Evolutionary conservation across 2,888 invertebrate species (phyloP).

Genomic region (Syrista parreyssii): DNA sequence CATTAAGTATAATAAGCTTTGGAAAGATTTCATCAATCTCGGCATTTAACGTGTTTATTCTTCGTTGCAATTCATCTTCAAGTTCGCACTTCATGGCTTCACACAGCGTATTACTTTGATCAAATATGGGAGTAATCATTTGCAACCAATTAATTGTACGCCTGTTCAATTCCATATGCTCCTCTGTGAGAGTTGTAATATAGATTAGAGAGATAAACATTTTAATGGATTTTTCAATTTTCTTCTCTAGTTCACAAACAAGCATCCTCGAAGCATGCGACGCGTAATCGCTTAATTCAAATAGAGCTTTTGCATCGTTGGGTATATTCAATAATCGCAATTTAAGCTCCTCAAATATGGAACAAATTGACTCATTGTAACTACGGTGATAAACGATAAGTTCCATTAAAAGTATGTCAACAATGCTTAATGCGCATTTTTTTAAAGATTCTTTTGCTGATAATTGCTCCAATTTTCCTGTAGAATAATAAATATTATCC

Average conservation of each 20-base stretch:
- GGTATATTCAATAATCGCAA: slow-evolving; percentile 66
- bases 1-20: slow-evolving; percentile 68
- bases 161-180: slow-evolving; percentile 69
- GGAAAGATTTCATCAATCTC: slow-evolving; percentile 69
- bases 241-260: slow-evolving; percentile 64
- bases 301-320: slow-evolving; percentile 68
- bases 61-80: slow-evolving; percentile 68
- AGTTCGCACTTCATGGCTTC: slow-evolving; percentile 70
- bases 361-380: slow-evolving; percentile 59
- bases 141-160: slow-evolving; percentile 69
- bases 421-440: slow-evolving; percentile 36
- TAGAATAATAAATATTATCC: slow-evolving; percentile 45
- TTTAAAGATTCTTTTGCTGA: slow-evolving; percentile 46
- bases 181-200: slow-evolving; percentile 64
- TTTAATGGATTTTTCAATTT: slow-evolving; percentile 61
- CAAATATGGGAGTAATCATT: slow-evolving; percentile 69
- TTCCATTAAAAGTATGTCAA: slow-evolving; percentile 41
- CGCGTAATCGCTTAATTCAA: slow-evolving; percentile 69
- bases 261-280: slow-evolving; percentile 67
- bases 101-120: slow-evolving; percentile 67
- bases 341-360: slow-evolving; percentile 66
- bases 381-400: slow-evolving; percentile 47
- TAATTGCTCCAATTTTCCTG: slow-evolving; percentile 50
- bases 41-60: slow-evolving; percentile 66
- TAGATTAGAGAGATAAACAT: slow-evolving; percentile 64